Conservation (phyloP, 2,113 vertebrate genomes). For the Nothoprocta perdicaria region DNA sequence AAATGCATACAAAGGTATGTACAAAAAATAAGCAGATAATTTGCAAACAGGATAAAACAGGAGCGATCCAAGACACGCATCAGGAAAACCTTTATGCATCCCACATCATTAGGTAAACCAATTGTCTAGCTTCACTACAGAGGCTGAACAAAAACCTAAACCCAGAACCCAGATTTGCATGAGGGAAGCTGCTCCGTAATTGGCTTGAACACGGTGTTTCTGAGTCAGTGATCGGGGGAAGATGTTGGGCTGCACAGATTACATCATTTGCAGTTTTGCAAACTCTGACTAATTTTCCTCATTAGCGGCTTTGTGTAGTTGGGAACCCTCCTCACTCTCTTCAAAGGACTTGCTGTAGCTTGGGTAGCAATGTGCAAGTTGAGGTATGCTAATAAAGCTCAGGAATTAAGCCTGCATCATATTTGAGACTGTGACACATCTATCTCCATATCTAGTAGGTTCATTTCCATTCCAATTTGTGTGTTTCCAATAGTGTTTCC, state of each 20-base stretch:
- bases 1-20: not conserved
- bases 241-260: not conserved
- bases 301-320: not conserved
- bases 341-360: not conserved
- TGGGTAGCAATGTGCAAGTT: not conserved
- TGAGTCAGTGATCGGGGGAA: not conserved
- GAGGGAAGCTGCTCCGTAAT: not conserved
- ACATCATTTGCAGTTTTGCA: not conserved
- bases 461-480: not conserved
- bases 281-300: not conserved
- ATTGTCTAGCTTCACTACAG: slow-evolving; percentile 36
- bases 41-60: not conserved
- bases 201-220: not conserved
- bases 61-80: not conserved
- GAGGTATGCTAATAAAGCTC: fast-evolving
- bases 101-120: slow-evolving; percentile 48
- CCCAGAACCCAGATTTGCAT: not conserved
- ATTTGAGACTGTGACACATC: not conserved
- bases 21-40: not conserved
- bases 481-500: no score
- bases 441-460: not conserved
- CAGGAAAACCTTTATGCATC: slow-evolving; percentile 22
- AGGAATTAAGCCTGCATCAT: not conserved
- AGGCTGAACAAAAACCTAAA: slow-evolving; percentile 35
- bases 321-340: not conserved